These are phyloP conservation scores for Periparus ater DNA, from an alignment of 2,797 vertebrate genomes.

Conservation along the genomic window DNA sequence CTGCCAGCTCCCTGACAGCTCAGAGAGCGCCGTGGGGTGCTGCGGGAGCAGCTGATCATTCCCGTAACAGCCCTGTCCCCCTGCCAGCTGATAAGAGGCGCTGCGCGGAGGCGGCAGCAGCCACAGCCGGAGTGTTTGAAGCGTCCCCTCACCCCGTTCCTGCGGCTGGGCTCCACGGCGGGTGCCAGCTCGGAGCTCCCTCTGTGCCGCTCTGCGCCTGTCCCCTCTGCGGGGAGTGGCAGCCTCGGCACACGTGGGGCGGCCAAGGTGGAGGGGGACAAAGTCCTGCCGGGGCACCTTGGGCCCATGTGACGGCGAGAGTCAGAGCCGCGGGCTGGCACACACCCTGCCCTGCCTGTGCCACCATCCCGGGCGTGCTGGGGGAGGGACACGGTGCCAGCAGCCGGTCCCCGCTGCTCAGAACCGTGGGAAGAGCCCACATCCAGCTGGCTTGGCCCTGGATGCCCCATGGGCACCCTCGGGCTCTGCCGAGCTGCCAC, in stretches of 20 bases:
- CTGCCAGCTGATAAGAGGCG: background rate
- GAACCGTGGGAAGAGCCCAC: accelerated
- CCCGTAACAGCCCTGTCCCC: background rate
- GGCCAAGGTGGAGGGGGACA: background rate
- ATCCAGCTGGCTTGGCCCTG: accelerated
- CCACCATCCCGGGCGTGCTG: accelerated
- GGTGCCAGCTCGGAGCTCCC: background rate
- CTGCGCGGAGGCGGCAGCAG: background rate
- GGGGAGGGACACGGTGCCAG: background rate
- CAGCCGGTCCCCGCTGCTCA: accelerated
- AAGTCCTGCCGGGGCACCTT: conserved; percentile 31
- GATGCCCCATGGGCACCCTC: accelerated
- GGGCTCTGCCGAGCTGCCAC: accelerated
- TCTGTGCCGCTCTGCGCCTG: background rate
- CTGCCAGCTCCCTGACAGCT: background rate
- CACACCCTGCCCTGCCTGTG: background rate
- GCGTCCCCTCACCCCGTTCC: background rate
- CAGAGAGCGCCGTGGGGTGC: background rate
- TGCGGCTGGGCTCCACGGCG: background rate
- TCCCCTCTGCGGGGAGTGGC: background rate
- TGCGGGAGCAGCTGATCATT: background rate
- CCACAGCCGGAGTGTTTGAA: accelerated
- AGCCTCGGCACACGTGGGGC: background rate
- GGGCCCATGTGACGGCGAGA: background rate
- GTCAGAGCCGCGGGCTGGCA: background rate